These are phyloP conservation scores for Grapholita molesta DNA, from an alignment of 1,140 invertebrate species.

Conservation along the genomic window DNA sequence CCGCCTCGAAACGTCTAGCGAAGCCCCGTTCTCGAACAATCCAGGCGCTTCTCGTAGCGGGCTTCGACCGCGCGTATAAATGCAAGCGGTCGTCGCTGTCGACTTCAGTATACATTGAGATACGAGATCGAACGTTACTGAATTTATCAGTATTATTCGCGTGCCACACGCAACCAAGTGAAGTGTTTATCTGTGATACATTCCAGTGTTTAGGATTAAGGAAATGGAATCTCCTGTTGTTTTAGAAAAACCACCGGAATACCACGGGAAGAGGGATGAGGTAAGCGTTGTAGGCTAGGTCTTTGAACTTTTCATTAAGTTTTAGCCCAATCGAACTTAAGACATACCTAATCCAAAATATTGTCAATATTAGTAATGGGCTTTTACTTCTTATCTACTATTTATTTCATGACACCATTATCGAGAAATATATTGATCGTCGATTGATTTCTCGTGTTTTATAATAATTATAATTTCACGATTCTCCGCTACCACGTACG, in stretches of 20 bases:
- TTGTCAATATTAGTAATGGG: not conserved
- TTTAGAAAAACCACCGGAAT: conserved; percentile 68
- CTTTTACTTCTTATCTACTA: not conserved
- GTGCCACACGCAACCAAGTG: conserved; percentile 39
- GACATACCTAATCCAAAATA: not conserved
- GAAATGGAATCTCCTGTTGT: conserved; percentile 71
- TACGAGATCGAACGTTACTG: conserved; percentile 39
- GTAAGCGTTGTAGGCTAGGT: conserved; percentile 36
- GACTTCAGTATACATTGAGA: conserved; percentile 58
- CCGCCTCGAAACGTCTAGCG: conserved; percentile 19
- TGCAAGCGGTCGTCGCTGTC: conserved; percentile 28
- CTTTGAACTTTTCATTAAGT: conserved; percentile 1
- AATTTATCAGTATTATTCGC: conserved; percentile 27
- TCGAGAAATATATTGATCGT: no score
- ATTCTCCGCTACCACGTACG: no score
- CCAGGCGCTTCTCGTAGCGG: conserved; percentile 46
- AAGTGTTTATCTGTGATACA: conserved; percentile 51
- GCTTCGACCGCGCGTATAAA: conserved; percentile 47
- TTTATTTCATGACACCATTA: no score
- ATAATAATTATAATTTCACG: no score
- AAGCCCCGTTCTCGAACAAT: conserved; percentile 26
- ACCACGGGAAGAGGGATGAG: conserved; percentile 55
- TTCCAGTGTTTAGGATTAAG: conserved; percentile 52
- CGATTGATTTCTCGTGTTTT: no score
- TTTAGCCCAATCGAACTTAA: not conserved